These are phyloP conservation scores for Ethmia dodecea DNA, from an alignment of 2,888 invertebrate species.

Conservation along the genomic window DNA sequence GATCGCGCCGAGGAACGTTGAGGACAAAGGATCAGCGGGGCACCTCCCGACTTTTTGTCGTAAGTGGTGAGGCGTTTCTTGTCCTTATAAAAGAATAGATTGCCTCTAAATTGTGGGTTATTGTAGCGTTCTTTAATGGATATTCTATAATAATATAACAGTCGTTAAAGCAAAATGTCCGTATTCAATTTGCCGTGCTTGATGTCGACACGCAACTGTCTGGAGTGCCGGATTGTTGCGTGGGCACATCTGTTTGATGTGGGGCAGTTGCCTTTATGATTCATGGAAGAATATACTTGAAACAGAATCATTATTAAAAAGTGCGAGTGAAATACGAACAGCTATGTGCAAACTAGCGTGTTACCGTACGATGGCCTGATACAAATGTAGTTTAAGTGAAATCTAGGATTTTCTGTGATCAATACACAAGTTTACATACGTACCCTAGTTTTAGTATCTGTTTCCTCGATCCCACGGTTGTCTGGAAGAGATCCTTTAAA, in stretches of 20 bases:
- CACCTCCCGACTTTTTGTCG: conserved; percentile 69
- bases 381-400: too few relatives aligned
- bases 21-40: conserved; percentile 70
- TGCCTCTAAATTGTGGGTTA: conserved; percentile 72
- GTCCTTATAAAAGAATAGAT: conserved; percentile 70
- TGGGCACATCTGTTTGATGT: conserved; percentile 54
- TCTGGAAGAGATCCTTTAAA: too few relatives aligned
- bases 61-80: conserved; percentile 70
- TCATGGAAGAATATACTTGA: conserved; percentile 27
- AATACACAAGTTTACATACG: too few relatives aligned
- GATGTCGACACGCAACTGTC: conserved; percentile 65
- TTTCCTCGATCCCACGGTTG: too few relatives aligned
- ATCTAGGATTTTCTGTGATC: too few relatives aligned
- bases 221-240: conserved; percentile 45
- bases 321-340: too few relatives aligned
- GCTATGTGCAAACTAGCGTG: too few relatives aligned
- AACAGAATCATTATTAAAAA: too few relatives aligned
- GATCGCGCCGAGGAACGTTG: conserved; percentile 53
- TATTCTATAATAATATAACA: conserved; percentile 54
- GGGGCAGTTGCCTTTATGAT: conserved; percentile 54
- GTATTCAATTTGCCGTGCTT: conserved; percentile 63
- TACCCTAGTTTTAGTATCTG: too few relatives aligned
- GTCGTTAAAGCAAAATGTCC: conserved; percentile 49
- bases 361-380: too few relatives aligned
- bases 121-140: conserved; percentile 68